A percentile compares a stretch with the other conserved stretches of the same genome.
phyloP scores from a whole-genome alignment of 2,797 vertebrate species.

The Benthosema pterotum region DNA sequence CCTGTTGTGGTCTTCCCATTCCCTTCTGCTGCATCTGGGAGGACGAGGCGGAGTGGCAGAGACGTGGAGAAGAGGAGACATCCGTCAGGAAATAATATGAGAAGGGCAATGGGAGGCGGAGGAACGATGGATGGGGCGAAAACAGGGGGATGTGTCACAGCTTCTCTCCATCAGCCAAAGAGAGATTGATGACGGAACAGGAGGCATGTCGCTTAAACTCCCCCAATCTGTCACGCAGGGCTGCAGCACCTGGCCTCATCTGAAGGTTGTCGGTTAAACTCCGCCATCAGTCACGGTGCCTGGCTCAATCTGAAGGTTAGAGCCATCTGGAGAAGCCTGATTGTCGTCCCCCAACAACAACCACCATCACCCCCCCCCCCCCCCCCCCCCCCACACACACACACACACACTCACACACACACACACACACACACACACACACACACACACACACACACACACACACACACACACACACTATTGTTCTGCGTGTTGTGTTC shows the following conservation, averaged over 20 bases:
- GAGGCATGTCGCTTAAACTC: slow-evolving; percentile 35
- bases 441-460: too few relatives aligned
- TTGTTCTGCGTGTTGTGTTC: too few relatives aligned
- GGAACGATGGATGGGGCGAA: slow-evolving; percentile 42
- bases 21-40: slow-evolving; percentile 27
- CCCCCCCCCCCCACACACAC: neutral
- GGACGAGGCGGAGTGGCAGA: slow-evolving; percentile 33
- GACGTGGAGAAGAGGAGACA: slow-evolving; percentile 43
- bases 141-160: slow-evolving; percentile 52
- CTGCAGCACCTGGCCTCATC: slow-evolving; percentile 33
- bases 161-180: slow-evolving; percentile 60
- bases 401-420: too few relatives aligned
- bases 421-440: too few relatives aligned
- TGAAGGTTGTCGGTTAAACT: slow-evolving; percentile 60
- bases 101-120: slow-evolving; percentile 36
- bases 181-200: slow-evolving; percentile 52
- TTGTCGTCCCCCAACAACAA: too few relatives aligned
- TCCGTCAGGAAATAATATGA: slow-evolving; percentile 59
- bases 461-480: too few relatives aligned
- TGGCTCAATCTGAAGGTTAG: slow-evolving; percentile 51
- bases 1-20: too few relatives aligned
- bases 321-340: slow-evolving; percentile 38
- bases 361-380: too few relatives aligned
- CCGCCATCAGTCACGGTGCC: slow-evolving; percentile 43
- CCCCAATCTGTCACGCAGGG: slow-evolving; percentile 42